Evolutionary conservation across 2,113 vertebrate species (phyloP), one percentile per base, ranked within the genome.

Genomic region (Fulmarus glacialis): DNA sequence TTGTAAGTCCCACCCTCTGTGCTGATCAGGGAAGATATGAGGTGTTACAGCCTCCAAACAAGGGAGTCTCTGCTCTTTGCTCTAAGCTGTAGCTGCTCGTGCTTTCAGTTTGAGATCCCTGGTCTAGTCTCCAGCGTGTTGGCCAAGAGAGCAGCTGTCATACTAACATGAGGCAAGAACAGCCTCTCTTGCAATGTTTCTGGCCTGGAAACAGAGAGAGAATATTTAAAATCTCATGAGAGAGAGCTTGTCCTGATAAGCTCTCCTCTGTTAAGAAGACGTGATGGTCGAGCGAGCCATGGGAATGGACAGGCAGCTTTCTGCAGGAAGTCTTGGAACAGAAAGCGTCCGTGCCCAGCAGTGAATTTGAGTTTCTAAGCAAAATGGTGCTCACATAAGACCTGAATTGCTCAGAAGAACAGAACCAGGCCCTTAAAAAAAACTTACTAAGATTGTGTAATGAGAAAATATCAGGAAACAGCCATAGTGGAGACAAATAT

Each of bases 161-260:
- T 20, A 36, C 30, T 73, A 72, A 82, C 64, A 47, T 27, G 85
- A 90, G 48, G 48, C 66, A 94, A 15, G 47, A 95, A 85, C 56
- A 87, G 48, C 38, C 68, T 89, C 62, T 64, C 43, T 50, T 63
- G 63, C 15, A 48, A 0, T 38, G 47, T 72, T 84, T 86, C 73
- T 96, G 74, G n/a, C 34, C 70, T 91, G 78, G 48, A 96, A 96
- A 50, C 0, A 5, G 40, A 71, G n/a, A 86, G 70, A 73, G 47
- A 77, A 79, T 88, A 72, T 59, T 89, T 81, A 40, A 93, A 91
- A 75, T 75, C 89, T 89, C 93, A 36, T 8, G 73, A 47, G 89
- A 91, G 32, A 6, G 13, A 66, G 42, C 59, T 84, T 90, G 73
- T 87, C 45, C 92, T 91, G 79, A 72, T 74, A 75, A 96, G 43